These are phyloP conservation scores for Helostoma temminkii DNA, from an alignment of 2,797 vertebrate species.

Conservation along the genomic window DNA sequence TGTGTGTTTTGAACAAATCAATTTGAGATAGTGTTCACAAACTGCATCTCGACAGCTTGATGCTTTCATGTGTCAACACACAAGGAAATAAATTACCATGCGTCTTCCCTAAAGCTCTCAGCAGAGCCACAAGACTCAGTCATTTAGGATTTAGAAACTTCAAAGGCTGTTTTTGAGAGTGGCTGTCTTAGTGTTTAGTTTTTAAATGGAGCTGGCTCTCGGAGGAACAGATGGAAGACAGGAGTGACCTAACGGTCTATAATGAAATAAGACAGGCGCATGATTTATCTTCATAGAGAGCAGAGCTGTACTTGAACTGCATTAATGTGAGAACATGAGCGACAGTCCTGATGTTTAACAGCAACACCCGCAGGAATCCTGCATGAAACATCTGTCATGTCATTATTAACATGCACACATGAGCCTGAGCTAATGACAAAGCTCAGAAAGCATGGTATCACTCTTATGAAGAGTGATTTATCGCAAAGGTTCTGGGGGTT, in stretches of 20 bases:
- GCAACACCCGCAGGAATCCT: background rate
- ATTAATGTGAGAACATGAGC: constrained; percentile 7
- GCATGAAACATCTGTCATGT: constrained; percentile 9
- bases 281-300: constrained; percentile 27
- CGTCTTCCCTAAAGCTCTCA: constrained; percentile 19
- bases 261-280: constrained; percentile 28
- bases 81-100: constrained; percentile 40
- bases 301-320: constrained; percentile 6
- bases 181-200: constrained; percentile 22
- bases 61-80: constrained; percentile 38
- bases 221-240: constrained; percentile 30
- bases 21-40: constrained; percentile 4
- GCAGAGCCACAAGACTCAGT: constrained; percentile 22
- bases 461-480: constrained; percentile 19
- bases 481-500: constrained; percentile 17
- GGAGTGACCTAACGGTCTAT: constrained; percentile 24
- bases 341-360: constrained; percentile 43
- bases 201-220: constrained; percentile 31
- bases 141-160: constrained; percentile 34
- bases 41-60: constrained; percentile 22
- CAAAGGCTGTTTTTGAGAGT: constrained; percentile 37
- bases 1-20: constrained; percentile 22
- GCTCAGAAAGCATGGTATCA: constrained; percentile 12
- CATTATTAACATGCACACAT: constrained; percentile 17
- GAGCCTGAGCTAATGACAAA: background rate